Base-by-base conservation (phyloP, 2,113 vertebrate species). In the Dromaius novaehollandiae region DNA sequence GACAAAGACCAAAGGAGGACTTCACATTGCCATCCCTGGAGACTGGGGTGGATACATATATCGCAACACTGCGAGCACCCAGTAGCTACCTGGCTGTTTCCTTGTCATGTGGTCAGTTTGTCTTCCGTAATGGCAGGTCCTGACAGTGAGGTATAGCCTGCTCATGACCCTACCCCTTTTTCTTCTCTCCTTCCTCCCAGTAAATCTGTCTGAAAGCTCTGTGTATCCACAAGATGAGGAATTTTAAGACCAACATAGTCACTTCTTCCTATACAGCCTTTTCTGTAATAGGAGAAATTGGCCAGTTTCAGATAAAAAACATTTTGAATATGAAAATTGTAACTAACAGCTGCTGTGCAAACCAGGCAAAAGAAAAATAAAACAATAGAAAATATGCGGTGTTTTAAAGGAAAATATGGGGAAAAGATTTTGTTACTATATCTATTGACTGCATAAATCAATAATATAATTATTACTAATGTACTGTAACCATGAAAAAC, bases 1-100 rank as follows among this genome's bases (percentile, higher is more conserved):
- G 63, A 92, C 26, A 12, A 91, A 16, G 42, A 94, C 70, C 61
- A 95, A 92, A 92, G 70, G n/a, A 96, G 87, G 91, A 91, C 44
- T 50, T 77, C 38, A 48, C 19, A 7, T 85, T 48, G 82, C 51
- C 38, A 63, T 89, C 78, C 89, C 95, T 88, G 44, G 91, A 82
- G 94, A 96, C 19, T 61, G 6, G 68, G 63, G 40, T 80, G 70
- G 71, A 73, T 65, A 65, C 58, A 95, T n/a, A 73, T 53, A 60
- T 69, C 32, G 64, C 5, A 93, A 42, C 25, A 85, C 9, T 22
- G 50, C 38, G 76, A 28, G 19, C 79, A 74, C 40, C 48, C 68
- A 38, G 10, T 53, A 68, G 16, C 10, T 78, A 66, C 55, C 22
- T 56, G 44, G 16, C 16, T 70, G 22, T 24, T 86, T 78, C 51